phyloP scores from a whole-genome alignment of 2,888 invertebrate species.

The Julus scandinavius region DNA sequence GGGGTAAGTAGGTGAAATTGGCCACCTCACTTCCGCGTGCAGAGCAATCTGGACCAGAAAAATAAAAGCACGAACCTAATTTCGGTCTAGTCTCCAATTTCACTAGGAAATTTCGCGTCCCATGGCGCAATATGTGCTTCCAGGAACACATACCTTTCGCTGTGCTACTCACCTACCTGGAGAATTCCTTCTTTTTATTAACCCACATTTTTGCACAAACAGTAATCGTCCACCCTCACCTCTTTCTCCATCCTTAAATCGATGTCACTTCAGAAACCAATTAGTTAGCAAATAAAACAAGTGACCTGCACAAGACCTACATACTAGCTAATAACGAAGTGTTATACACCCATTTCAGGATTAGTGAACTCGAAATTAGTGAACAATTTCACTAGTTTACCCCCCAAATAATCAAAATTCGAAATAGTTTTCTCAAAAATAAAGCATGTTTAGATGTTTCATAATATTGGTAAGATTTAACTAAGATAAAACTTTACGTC shows the following conservation, averaged over 20 bases:
- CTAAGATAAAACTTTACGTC: too few relatives aligned
- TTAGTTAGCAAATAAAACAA: not conserved
- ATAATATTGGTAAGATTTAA: too few relatives aligned
- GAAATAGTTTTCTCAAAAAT: too few relatives aligned
- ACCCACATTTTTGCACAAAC: slow-evolving; percentile 7
- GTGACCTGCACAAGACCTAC: not conserved
- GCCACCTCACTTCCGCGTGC: not conserved
- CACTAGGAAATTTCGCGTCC: slow-evolving; percentile 16
- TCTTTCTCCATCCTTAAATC: not conserved
- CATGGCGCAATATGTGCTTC: not conserved
- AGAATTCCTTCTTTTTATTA: not conserved
- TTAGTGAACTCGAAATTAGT: not conserved
- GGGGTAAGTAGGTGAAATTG: not conserved
- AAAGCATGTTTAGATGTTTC: too few relatives aligned
- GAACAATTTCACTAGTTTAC: too few relatives aligned
- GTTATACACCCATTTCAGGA: not conserved
- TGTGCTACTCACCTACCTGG: not conserved
- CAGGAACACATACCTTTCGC: slow-evolving; percentile 17
- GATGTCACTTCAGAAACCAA: not conserved
- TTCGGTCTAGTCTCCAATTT: not conserved
- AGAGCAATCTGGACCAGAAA: not conserved
- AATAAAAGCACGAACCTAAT: not conserved
- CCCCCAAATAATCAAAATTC: too few relatives aligned
- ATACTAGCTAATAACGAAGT: not conserved
- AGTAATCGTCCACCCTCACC: not conserved